phyloP scores from a whole-genome alignment of 2,113 vertebrate genomes.

The Calyptomena viridis region DNA sequence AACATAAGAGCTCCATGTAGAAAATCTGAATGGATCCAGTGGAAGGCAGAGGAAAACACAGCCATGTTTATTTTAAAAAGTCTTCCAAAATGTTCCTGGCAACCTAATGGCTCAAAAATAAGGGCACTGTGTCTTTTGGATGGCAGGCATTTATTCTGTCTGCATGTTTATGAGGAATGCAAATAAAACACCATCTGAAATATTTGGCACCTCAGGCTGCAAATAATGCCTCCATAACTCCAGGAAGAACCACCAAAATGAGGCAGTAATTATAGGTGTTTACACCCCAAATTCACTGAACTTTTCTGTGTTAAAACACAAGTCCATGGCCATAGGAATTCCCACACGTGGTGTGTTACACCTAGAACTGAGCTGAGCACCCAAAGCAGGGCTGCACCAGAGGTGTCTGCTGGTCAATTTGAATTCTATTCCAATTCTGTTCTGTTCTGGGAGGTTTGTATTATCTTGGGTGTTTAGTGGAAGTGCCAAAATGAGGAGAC shows the following conservation, averaged over 20 bases:
- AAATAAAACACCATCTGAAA: neutral
- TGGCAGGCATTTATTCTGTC: neutral
- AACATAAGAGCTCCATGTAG: neutral
- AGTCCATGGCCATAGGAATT: neutral
- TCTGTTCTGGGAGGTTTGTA: neutral
- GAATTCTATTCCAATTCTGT: neutral
- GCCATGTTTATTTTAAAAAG: neutral
- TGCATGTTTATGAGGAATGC: constrained; percentile 10
- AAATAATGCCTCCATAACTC: neutral
- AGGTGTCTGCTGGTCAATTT: neutral
- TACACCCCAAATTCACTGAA: neutral
- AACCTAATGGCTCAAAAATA: neutral
- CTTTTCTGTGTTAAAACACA: neutral
- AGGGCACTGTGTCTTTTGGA: neutral
- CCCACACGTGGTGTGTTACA: neutral
- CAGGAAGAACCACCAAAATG: neutral
- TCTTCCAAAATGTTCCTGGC: neutral
- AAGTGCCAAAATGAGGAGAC: neutral
- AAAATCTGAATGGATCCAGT: neutral
- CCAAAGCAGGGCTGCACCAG: fast-evolving
- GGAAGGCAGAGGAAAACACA: neutral
- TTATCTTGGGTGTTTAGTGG: fast-evolving
- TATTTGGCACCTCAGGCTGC: neutral
- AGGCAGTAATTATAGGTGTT: neutral
- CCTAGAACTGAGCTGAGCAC: neutral